These are phyloP conservation scores for Drusus annulatus DNA, from an alignment of 1,140 invertebrate species.

Conservation along the genomic window DNA sequence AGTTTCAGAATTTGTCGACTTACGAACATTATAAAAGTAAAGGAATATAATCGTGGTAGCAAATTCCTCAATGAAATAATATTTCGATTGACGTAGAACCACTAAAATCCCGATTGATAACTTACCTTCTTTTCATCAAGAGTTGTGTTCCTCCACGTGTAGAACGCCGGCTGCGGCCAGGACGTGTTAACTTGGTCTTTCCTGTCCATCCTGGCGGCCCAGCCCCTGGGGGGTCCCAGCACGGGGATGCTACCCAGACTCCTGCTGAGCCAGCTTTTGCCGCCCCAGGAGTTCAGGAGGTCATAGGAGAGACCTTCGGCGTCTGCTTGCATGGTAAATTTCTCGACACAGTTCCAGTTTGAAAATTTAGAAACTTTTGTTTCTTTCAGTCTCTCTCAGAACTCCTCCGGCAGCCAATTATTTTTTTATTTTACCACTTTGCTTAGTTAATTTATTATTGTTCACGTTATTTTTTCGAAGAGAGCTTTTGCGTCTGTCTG, in stretches of 20 bases:
- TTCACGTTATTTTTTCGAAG: too few species aligned
- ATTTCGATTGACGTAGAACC: too few species aligned
- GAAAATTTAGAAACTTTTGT: too few species aligned
- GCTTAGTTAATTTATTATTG: too few species aligned
- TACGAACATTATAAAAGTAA: too few species aligned
- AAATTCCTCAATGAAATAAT: too few species aligned
- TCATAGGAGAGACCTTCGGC: conserved; percentile 16
- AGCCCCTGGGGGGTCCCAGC: background rate
- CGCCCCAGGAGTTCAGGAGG: conserved; percentile 14
- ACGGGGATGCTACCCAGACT: conserved; percentile 5
- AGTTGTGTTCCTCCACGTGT: conserved; percentile 6
- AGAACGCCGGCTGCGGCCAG: conserved; percentile 7
- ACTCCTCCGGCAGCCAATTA: too few species aligned
- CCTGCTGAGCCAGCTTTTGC: conserved; percentile 5
- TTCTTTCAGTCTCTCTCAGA: too few species aligned
- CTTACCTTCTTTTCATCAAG: background rate
- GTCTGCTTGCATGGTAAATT: background rate
- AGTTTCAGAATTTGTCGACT: too few species aligned
- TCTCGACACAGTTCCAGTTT: background rate
- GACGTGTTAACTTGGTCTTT: background rate
- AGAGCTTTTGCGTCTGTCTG: too few species aligned
- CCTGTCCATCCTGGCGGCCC: conserved; percentile 15
- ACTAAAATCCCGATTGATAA: background rate
- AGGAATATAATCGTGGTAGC: too few species aligned
- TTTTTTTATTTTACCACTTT: too few species aligned